These are phyloP conservation scores for Atethmia centrago DNA, from an alignment of 2,888 invertebrate genomes.

Conservation along the genomic window DNA sequence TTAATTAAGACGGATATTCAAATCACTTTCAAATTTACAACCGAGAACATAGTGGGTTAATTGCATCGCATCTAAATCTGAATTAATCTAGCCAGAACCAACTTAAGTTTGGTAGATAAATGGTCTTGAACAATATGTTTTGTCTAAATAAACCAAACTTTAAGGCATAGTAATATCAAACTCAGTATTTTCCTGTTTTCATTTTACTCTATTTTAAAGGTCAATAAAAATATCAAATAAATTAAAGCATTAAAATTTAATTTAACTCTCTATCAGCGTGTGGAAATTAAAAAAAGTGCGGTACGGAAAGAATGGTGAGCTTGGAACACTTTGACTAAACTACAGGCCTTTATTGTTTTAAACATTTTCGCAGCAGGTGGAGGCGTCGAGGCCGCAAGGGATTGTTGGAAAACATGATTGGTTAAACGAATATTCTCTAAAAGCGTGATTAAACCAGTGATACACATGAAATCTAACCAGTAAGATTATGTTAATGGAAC, in stretches of 20 bases:
- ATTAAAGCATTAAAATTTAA: neutral
- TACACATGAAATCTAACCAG: neutral
- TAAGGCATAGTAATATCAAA: neutral
- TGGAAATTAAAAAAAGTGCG: neutral
- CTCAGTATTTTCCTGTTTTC: neutral
- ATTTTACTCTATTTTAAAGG: neutral
- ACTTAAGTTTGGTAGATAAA: slow-evolving; percentile 6
- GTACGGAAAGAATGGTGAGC: neutral
- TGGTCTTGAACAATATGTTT: slow-evolving; percentile 10
- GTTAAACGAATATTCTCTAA: neutral
- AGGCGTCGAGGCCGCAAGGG: neutral
- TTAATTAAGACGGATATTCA: slow-evolving; percentile 28
- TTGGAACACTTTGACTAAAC: slow-evolving; percentile 5
- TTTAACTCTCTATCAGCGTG: neutral
- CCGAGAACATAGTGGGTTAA: slow-evolving; percentile 35
- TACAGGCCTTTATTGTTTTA: neutral
- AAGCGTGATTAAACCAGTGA: neutral
- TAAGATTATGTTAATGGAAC: slow-evolving; percentile 7
- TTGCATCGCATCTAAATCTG: slow-evolving; percentile 33
- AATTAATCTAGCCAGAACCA: slow-evolving; percentile 25
- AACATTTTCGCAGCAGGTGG: neutral
- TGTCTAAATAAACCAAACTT: neutral
- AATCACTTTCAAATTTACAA: slow-evolving; percentile 30
- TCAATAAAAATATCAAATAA: neutral
- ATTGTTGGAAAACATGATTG: neutral